Evolutionary conservation across 2,888 invertebrate genomes (phyloP), one percentile per base, ranked within the genome.

Genomic region (Metopia argyrocephala): DNA sequence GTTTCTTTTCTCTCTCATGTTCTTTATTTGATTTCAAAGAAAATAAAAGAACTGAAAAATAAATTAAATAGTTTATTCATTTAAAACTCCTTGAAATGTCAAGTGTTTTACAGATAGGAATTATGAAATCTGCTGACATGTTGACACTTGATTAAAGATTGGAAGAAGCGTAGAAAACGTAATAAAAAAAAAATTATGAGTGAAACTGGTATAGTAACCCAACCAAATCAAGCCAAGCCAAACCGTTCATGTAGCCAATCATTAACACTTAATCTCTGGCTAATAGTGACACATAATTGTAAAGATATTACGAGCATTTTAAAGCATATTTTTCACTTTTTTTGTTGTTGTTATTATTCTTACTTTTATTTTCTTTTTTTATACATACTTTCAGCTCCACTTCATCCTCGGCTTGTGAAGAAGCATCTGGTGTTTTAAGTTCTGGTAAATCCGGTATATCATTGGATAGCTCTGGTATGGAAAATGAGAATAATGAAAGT

Each of bases 371-470:
- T 46, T 23, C 27, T 54, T 38, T n/a, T 66, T 74, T 69, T 76
- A n/a, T n/a, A n/a, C n/a, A n/a, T n/a, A n/a, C n/a, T n/a, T n/a
- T 5, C 66, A 90, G 88, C 86, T 90, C 90, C 79, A 90, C 90
- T 85, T 90, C 90, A 85, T 90, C 90, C 70, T 90, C 90, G 85
- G 89, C 89, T 61, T 90, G 89, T 73, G 90, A 90, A 84, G 90
- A 90, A 85, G 88, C 90, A 45, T 86, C 88, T 45, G 89, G 89
- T 68, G 88, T 89, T 7, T 83, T 90, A 45, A 90, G 90, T 84
- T 90, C 90, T 25, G 90, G 90, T 9, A 90, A 90, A 82, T 90
- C 90, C 48, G 89, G 90, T 69, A 90, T 89, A 66, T 90, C 90
- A 23, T 85, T 90, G 23, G 89, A 90, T 84, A 90, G 90, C 38